These are phyloP conservation scores for Bombyx mori DNA, from an alignment of 1,140 invertebrate species.

Conservation along the genomic window ASM3026992v2 NC_085129.1:14681001-14681500, in stretches of 20 bases:
- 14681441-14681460: too few species aligned
- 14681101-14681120: too few species aligned
- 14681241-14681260: conserved; percentile 65
- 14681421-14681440: too few species aligned
- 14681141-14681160: conserved; percentile 83
- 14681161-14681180: conserved; percentile 83
- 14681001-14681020: too few species aligned
- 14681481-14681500: too few species aligned
- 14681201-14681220: conserved; percentile 35
- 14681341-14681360: background rate
- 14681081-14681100: too few species aligned
- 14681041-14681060: too few species aligned
- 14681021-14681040: too few species aligned
- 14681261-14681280: conserved; percentile 47
- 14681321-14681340: conserved; percentile 51
- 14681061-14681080: too few species aligned
- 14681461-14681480: too few species aligned
- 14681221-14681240: conserved; percentile 68
- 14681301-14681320: conserved; percentile 37
- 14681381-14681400: too few species aligned
- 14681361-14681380: background rate
- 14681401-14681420: too few species aligned
- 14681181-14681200: conserved; percentile 52
- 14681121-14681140: conserved; percentile 70
- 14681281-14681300: conserved; percentile 45